Evolutionary conservation across 2,797 vertebrate species (phyloP).

Genomic region (Danio albolineatus): DNA sequence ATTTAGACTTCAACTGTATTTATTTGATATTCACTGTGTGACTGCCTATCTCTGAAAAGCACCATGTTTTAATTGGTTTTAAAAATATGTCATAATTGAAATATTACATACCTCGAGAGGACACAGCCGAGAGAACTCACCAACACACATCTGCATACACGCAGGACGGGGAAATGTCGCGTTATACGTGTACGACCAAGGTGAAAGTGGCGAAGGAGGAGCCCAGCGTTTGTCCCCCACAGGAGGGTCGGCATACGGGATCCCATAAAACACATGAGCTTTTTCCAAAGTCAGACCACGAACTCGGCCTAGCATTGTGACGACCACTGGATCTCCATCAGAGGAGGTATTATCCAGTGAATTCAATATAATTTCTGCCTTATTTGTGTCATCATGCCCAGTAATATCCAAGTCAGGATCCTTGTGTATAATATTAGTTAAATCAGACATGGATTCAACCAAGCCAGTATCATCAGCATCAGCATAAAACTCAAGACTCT

Average conservation of each 20-base stretch:
- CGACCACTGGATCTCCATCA: constrained; percentile 38
- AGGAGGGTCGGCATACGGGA: constrained; percentile 79
- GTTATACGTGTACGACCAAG: constrained; percentile 73
- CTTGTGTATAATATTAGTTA: not conserved
- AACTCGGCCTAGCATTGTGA: constrained; percentile 56
- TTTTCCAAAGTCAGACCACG: constrained; percentile 72
- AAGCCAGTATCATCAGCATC: not conserved
- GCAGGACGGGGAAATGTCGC: constrained; percentile 75
- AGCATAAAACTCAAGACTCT: not conserved
- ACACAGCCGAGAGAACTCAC: constrained; percentile 68
- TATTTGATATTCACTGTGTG: too few species aligned
- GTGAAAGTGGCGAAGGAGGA: constrained; percentile 70
- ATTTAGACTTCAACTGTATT: too few species aligned
- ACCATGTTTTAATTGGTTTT: constrained; percentile 4
- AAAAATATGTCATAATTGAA: constrained; percentile 23
- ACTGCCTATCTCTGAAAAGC: not conserved
- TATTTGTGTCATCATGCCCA: not conserved
- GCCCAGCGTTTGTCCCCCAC: constrained; percentile 78
- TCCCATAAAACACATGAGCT: constrained; percentile 78
- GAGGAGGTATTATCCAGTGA: not conserved
- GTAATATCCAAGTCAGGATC: not conserved
- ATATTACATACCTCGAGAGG: constrained; percentile 66
- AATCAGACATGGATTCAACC: too few species aligned
- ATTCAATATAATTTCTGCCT: not conserved
- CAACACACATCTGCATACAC: constrained; percentile 77